Conservation (phyloP, 2,797 vertebrate species). For the Atherinosoma microstoma region DNA sequence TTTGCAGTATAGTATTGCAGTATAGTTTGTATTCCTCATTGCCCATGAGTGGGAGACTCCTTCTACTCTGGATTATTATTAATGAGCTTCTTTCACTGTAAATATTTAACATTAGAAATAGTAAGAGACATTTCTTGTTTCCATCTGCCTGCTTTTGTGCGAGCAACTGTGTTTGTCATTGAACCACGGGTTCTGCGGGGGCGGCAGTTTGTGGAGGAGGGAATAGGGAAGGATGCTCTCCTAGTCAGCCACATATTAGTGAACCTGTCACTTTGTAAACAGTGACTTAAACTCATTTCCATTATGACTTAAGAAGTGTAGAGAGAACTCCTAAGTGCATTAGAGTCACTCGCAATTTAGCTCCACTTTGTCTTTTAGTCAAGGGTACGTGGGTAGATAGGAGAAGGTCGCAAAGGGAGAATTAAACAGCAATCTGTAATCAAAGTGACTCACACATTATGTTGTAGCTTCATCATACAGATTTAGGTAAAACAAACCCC, state of each 20-base stretch:
- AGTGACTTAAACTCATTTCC: constrained; percentile 70
- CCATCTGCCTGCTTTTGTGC: constrained; percentile 8
- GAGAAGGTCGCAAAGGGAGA: constrained; percentile 38
- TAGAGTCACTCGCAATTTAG: constrained; percentile 73
- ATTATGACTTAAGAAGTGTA: constrained; percentile 68
- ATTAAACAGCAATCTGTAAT: constrained; percentile 57
- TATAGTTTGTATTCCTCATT: background rate
- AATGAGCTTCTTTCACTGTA: background rate
- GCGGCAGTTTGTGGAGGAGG: constrained; percentile 34
- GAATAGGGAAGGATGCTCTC: constrained; percentile 36
- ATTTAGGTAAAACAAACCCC: background rate
- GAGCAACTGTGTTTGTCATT: constrained; percentile 23
- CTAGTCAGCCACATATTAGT: constrained; percentile 61
- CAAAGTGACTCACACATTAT: constrained; percentile 40
- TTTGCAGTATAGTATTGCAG: background rate
- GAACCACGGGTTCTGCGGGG: constrained; percentile 47
- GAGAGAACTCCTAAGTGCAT: constrained; percentile 70
- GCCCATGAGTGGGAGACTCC: background rate
- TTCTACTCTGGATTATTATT: background rate
- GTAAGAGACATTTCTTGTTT: constrained; percentile 3
- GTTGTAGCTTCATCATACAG: constrained; percentile 12
- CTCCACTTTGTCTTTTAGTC: constrained; percentile 59
- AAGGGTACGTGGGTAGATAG: constrained; percentile 5
- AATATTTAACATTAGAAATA: constrained; percentile 5
- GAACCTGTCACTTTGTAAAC: constrained; percentile 70